Evolutionary conservation across 2,888 invertebrate genomes (phyloP).

Genomic region (Lasioglossum pauxillum): DNA sequence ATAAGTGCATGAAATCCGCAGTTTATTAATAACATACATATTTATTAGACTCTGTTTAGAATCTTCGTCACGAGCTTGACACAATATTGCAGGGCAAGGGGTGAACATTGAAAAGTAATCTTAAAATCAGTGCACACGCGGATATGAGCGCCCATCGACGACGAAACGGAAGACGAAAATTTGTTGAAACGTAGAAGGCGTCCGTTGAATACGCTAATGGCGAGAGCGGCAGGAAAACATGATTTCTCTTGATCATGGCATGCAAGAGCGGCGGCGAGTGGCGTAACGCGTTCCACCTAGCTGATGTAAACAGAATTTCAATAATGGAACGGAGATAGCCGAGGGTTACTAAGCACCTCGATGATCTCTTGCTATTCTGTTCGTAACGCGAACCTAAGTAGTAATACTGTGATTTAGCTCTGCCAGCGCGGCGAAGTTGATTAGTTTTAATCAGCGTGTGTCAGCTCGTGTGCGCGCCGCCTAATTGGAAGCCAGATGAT

Average conservation of each 20-base stretch:
- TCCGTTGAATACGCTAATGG: conserved; percentile 22
- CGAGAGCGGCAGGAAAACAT: conserved; percentile 23
- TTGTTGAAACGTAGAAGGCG: not conserved
- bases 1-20: too few relatives aligned
- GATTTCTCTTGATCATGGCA: conserved; percentile 48
- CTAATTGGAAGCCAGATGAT: not conserved
- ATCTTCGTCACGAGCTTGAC: too few relatives aligned
- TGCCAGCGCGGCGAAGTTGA: not conserved
- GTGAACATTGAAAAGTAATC: too few relatives aligned
- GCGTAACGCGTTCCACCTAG: conserved; percentile 47
- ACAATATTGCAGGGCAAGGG: too few relatives aligned
- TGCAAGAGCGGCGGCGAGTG: conserved; percentile 38
- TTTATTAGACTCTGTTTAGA: too few relatives aligned
- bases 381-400: not conserved
- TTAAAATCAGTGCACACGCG: too few relatives aligned
- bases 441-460: not conserved
- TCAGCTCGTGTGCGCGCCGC: not conserved
- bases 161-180: not conserved
- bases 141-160: not conserved
- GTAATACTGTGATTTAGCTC: not conserved
- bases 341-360: conserved; percentile 1
- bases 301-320: conserved; percentile 57
- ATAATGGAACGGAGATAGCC: conserved; percentile 23
- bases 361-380: conserved; percentile 7
- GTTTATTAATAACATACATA: too few relatives aligned